Evolutionary conservation across 2,888 invertebrate genomes (phyloP).

Genomic region (Branchellion lobata): DNA sequence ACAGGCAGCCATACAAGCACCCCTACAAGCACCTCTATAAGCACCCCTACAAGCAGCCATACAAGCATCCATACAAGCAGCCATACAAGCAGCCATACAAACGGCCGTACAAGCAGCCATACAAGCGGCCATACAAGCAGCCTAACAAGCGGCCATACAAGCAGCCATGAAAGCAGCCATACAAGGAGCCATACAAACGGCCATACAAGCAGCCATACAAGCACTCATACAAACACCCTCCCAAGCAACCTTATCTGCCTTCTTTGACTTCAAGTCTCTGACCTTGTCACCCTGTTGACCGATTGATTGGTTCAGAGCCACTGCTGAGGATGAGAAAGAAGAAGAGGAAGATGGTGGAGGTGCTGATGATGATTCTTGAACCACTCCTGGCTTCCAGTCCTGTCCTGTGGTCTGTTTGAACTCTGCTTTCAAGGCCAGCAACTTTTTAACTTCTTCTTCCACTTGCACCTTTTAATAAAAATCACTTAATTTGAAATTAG

Average conservation of each 20-base stretch:
- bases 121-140: too few relatives aligned
- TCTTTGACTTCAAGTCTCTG: conserved; percentile 54
- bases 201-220: too few relatives aligned
- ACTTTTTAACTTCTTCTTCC: conserved; percentile 64
- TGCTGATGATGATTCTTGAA: neutral
- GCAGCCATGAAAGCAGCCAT: too few relatives aligned
- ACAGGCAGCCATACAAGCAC: too few relatives aligned
- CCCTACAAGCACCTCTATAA: too few relatives aligned
- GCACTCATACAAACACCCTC: too few relatives aligned
- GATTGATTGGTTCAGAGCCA: conserved; percentile 50
- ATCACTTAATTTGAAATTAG: neutral
- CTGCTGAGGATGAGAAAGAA: neutral
- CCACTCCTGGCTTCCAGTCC: conserved; percentile 68
- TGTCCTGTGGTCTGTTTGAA: conserved; percentile 72
- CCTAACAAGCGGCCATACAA: too few relatives aligned
- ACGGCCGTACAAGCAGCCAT: too few relatives aligned
- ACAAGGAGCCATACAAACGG: too few relatives aligned
- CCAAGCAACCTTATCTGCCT: conserved; percentile 53
- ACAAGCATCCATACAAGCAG: too few relatives aligned
- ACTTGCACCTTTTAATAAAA: conserved; percentile 42
- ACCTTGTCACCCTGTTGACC: conserved; percentile 49
- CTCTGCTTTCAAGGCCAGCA: conserved; percentile 73
- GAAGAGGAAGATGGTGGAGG: neutral
- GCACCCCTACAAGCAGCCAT: too few relatives aligned
- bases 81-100: too few relatives aligned